A percentile compares a stretch with the other conserved stretches of the same genome.
These are phyloP conservation scores for Rugalucina vietnamica DNA, from an alignment of 2,888 invertebrate species.

Conservation along the genomic window DNA sequence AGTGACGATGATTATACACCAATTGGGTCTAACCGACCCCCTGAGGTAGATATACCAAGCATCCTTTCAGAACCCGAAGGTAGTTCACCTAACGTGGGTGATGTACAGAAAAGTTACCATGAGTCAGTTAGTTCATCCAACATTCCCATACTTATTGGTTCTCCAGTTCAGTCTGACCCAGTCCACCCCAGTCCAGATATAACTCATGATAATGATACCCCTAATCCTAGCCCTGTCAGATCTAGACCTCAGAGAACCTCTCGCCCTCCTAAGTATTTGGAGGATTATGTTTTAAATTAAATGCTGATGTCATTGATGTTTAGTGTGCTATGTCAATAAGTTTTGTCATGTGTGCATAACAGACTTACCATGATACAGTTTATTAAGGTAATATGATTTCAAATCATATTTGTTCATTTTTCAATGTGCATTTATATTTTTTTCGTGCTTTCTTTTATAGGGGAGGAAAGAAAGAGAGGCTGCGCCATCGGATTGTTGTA, in stretches of 20 bases:
- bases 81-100: too few species aligned
- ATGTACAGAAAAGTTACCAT: neutral
- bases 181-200: neutral
- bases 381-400: too few species aligned
- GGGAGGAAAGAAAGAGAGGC: too few species aligned
- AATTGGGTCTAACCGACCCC: neutral
- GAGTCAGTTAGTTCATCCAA: neutral
- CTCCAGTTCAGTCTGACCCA: neutral
- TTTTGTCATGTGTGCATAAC: too few species aligned
- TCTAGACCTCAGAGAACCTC: constrained; percentile 2
- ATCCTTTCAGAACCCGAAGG: neutral
- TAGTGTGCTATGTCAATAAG: too few species aligned
- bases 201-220: neutral
- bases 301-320: too few species aligned
- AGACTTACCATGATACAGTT: too few species aligned
- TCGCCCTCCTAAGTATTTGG: neutral
- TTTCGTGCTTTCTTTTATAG: too few species aligned
- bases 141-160: neutral
- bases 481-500: too few species aligned
- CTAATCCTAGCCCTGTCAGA: neutral
- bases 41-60: neutral
- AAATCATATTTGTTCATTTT: too few species aligned
- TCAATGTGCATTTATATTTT: too few species aligned
- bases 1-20: neutral
- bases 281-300: neutral